Conservation (phyloP, 1,140 invertebrate species). For the Oryctes rhinoceros region DNA sequence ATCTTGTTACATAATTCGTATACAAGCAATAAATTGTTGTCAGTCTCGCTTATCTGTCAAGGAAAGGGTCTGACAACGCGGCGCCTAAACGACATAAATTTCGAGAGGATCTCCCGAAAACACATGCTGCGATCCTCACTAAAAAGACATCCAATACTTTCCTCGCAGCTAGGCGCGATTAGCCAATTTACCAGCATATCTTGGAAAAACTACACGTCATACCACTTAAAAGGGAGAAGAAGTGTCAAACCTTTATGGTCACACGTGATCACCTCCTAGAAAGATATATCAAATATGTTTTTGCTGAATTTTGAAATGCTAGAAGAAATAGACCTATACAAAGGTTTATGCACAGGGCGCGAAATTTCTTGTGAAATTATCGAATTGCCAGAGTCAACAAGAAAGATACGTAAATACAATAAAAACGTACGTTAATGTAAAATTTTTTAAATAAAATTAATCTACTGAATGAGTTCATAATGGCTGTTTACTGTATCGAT, state of each 20-base stretch:
- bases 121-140: slow-evolving; percentile 12
- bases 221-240: slow-evolving; percentile 11
- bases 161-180: neutral
- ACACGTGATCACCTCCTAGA: neutral
- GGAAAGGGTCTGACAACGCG: slow-evolving; percentile 13
- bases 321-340: neutral
- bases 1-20: slow-evolving; percentile 34
- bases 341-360: neutral
- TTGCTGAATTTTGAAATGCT: neutral
- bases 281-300: neutral
- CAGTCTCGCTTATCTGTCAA: slow-evolving; percentile 26
- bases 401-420: too few species aligned
- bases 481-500: too few species aligned
- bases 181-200: slow-evolving; percentile 27
- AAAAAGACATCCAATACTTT: slow-evolving; percentile 20
- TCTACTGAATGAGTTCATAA: too few species aligned
- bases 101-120: slow-evolving; percentile 8
- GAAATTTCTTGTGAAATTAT: neutral
- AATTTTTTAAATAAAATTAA: too few species aligned
- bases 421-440: too few species aligned
- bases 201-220: neutral
- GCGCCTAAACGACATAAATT: slow-evolving; percentile 22
- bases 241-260: neutral
- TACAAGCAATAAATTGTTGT: slow-evolving; percentile 34
- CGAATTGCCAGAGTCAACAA: too few species aligned